Base-by-base conservation (phyloP, 2,888 invertebrate species). In the Lysandra bellargus region DNA sequence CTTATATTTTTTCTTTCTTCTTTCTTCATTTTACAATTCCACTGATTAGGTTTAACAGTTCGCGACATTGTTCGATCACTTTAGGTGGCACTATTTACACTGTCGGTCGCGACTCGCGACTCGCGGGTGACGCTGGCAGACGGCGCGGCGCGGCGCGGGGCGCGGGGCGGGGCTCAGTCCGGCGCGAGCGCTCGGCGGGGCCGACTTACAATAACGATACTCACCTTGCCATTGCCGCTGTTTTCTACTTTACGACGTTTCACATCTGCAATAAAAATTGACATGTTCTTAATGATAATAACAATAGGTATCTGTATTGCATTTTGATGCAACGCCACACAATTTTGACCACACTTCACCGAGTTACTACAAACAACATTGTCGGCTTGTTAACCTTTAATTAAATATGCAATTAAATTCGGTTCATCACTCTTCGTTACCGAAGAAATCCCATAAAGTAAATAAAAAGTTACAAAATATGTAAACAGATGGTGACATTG, bases 161-260 rank as follows among this genome's bases (percentile, higher is more conserved):
- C 12, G 53, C 53, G 53, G 57, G 17, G 57, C 95, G 95, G 95
- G 92, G 95, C 95, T 95, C 94, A 95, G 95, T 93, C 93, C 89
- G 93, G 93, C 83, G 92, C 92, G 85, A 90, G 88, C 86, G 87
- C 86, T 89, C 88, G 85, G 90, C 91, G 88, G 87, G 90, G 88
- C 84, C 89, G 88, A 84, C 85, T 90, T 89, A 92, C 88, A 86
- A 90, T 87, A 89, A 91, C 95, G 95, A 96, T 97, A 97, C 97
- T 96, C 96, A 98, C 97, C 97, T 98, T 98, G 95, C 97, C 96
- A 91, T 96, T 96, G 87, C 92, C 89, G 92, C 96, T 95, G 91
- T 94, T 95, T 91, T 98, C 98, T 94, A 97, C 90, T 96, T 98
- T 98, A 95, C 98, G 96, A 92, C 98, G 96, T 95, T 98, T 98